Percentiles rank a stretch among this genome's conserved stretches.
These are phyloP conservation scores for Montifringilla adamsi DNA, from an alignment of 2,113 vertebrate genomes.

Conservation along the genomic window DNA sequence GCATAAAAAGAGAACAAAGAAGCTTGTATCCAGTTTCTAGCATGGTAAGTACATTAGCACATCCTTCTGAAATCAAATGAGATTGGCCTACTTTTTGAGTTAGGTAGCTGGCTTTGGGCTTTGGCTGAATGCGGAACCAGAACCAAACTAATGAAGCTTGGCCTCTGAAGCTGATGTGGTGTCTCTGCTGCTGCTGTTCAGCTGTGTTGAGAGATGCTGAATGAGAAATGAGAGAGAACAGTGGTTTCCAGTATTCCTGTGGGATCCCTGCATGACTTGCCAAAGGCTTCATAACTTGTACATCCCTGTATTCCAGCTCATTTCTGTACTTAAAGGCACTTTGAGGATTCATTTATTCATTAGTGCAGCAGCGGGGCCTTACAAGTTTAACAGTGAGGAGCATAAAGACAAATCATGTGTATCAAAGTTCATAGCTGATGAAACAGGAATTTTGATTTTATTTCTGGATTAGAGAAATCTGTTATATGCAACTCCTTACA, in stretches of 20 bases:
- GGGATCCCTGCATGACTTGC: background rate
- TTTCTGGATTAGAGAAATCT: background rate
- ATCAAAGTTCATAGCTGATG: background rate
- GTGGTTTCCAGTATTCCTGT: background rate
- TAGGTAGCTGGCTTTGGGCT: background rate
- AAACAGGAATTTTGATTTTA: background rate
- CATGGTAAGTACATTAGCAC: background rate
- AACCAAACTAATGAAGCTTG: background rate
- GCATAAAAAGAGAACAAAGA: background rate
- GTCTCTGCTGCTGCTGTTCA: background rate
- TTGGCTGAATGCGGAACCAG: background rate
- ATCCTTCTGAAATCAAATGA: background rate
- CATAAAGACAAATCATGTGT: fast-evolving
- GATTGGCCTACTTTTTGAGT: background rate
- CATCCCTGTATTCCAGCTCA: background rate
- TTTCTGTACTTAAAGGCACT: background rate
- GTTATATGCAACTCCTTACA: background rate
- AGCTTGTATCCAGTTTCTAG: background rate
- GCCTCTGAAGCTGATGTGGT: background rate
- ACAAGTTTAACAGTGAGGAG: background rate
- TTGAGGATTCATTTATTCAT: background rate
- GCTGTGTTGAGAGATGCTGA: background rate
- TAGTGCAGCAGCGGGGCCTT: background rate
- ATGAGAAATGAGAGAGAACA: background rate
- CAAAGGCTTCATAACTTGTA: background rate